Percentiles rank a stretch among this genome's conserved stretches.
phyloP scores from a whole-genome alignment of 2,113 vertebrate species.

The Cinclus mexicanus region DNA sequence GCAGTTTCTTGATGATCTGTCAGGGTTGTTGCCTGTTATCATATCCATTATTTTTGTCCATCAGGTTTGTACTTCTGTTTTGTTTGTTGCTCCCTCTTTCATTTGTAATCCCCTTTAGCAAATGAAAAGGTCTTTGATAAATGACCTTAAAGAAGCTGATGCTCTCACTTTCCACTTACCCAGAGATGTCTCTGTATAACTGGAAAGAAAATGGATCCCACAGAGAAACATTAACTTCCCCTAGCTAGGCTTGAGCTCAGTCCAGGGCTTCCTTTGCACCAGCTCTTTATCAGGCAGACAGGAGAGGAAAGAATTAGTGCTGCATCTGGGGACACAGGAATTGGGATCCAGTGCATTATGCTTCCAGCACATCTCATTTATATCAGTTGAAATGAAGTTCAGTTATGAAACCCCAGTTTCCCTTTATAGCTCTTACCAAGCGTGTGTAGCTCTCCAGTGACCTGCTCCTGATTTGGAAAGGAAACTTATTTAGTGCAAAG shows the following conservation, averaged over 20 bases:
- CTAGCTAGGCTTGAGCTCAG: neutral
- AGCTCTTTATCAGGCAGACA: neutral
- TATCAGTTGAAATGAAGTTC: neutral
- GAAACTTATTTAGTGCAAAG: neutral
- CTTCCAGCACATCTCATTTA: neutral
- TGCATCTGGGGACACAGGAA: neutral
- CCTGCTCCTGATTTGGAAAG: constrained; percentile 23
- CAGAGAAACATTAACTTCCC: neutral
- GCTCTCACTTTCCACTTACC: neutral
- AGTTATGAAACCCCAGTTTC: neutral
- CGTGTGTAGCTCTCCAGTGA: neutral
- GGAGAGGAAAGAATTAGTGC: neutral
- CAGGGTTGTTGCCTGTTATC: neutral
- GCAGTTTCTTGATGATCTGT: neutral
- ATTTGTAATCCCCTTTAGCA: neutral
- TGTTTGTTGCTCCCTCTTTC: neutral
- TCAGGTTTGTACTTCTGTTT: neutral
- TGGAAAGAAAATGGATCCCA: neutral
- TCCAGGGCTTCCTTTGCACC: neutral
- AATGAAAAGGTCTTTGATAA: neutral
- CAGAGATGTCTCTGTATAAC: neutral
- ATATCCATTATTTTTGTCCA: neutral
- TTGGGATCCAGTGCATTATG: neutral
- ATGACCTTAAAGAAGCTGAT: neutral
- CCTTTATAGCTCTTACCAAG: neutral